Evolutionary conservation across 2,888 invertebrate genomes (phyloP).

Genomic region (Elmis aenea): DNA sequence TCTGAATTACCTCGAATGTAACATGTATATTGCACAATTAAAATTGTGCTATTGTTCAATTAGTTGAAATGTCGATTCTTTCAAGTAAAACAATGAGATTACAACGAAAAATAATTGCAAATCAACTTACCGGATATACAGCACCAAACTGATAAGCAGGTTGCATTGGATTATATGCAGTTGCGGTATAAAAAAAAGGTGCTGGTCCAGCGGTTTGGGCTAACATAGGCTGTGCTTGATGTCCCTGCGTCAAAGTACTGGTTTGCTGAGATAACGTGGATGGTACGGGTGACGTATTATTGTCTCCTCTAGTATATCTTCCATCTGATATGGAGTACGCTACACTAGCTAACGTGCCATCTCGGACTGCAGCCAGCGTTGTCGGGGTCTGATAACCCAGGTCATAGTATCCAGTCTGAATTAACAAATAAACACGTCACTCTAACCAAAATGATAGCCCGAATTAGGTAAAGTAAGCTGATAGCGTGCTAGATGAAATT

Average conservation of each 20-base stretch:
- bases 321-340: constrained; percentile 69
- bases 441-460: constrained; percentile 35
- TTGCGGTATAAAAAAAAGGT: constrained; percentile 60
- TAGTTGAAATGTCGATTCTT: too few species aligned
- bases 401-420: constrained; percentile 65
- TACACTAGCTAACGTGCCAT: constrained; percentile 60
- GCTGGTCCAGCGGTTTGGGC: constrained; percentile 61
- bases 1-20: too few species aligned
- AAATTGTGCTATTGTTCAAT: too few species aligned
- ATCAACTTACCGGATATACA: constrained; percentile 60
- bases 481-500: background rate
- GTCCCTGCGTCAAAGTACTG: constrained; percentile 53
- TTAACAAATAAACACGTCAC: constrained; percentile 31
- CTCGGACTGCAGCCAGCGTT: constrained; percentile 63
- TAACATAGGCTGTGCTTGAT: constrained; percentile 56
- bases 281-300: constrained; percentile 75
- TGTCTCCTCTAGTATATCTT: constrained; percentile 67
- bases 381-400: constrained; percentile 70
- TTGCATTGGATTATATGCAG: constrained; percentile 62
- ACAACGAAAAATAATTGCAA: too few species aligned
- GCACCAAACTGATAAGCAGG: constrained; percentile 69
- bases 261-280: constrained; percentile 69
- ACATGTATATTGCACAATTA: too few species aligned
- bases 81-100: too few species aligned
- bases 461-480: background rate